Percentiles rank a stretch among this genome's conserved stretches.
These are phyloP conservation scores for Rhynchophorus ferrugineus DNA, from an alignment of 1,140 invertebrate species.

Conservation along the genomic window DNA sequence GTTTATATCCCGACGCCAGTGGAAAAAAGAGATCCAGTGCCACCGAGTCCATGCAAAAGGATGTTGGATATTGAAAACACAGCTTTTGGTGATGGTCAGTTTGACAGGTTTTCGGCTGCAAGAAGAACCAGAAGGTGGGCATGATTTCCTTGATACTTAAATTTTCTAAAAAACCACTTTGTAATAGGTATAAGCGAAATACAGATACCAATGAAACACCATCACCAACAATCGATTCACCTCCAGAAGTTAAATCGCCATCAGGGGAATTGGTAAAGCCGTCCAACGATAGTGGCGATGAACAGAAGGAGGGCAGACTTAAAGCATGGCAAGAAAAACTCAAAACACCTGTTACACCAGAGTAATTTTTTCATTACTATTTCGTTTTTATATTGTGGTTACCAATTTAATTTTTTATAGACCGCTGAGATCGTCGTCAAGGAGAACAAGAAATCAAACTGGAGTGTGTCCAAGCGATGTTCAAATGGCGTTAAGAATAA, in stretches of 20 bases:
- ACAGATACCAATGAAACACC: neutral
- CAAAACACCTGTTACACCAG: neutral
- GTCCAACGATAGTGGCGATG: neutral
- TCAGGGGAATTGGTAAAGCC: neutral
- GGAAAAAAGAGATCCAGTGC: conserved; percentile 48
- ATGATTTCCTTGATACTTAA: no score
- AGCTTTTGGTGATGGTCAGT: conserved; percentile 64
- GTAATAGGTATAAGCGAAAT: neutral
- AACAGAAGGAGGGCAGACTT: neutral
- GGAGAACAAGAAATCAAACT: neutral
- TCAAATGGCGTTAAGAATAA: neutral
- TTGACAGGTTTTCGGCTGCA: conserved; percentile 74
- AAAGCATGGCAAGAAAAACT: neutral
- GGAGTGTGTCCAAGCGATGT: neutral
- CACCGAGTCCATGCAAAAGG: conserved; percentile 42
- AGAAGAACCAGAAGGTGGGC: conserved; percentile 69
- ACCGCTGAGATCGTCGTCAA: neutral
- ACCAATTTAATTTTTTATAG: no score
- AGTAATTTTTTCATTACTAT: no score
- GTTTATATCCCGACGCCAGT: conserved; percentile 54
- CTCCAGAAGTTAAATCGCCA: neutral
- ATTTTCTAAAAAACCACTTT: neutral
- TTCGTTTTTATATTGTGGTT: no score
- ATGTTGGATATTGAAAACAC: conserved; percentile 37
- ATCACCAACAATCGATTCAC: neutral